Base-by-base conservation (phyloP, 2,113 vertebrate genomes). In the Ploceus nigricollis region DNA sequence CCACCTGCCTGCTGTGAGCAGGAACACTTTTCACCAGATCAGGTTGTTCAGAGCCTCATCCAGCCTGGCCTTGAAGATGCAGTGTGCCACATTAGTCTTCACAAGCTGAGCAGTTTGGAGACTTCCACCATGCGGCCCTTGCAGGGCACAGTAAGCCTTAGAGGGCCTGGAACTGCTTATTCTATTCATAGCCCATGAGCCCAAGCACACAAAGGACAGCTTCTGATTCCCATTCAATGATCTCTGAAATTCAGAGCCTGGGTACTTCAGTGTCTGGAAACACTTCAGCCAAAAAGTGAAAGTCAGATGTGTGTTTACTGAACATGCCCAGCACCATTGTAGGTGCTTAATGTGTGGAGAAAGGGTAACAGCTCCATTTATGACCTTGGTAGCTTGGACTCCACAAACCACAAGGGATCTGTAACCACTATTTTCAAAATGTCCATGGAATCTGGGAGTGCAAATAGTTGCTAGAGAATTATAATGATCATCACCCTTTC, bases 321-420 rank as follows among this genome's bases (percentile, higher is more conserved):
- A 89, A 48, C 18, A 27, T 11, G 17, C 8, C 5, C 56, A 61
- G 58, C 25, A 79, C 19, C 45, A 21, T 48, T 2, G 1, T 33
- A 60, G 23, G 33, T 31, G 24, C 16, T 56, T 37, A n/a, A 63
- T n/a, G 11, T 3, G 11, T 27, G 10, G 66, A 76, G 54, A 63
- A 6, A 48, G 16, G 9, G 27, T 22, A 66, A 61, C 4, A 69
- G 28, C 13, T 85, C 28, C 33, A 19, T 53, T 72, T 68, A 25
- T 7, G n/a, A 35, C 40, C 24, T 39, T 33, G 58, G 60, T 37
- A 83, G 15, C 50, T 31, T 40, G 35, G 28, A 33, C 35, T 63
- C 23, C 35, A 35, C 0, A 0, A 82, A 61, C 28, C 8, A 47
- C 30, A 82, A 65, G 11, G 15, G 22, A 44, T 50, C 16, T 28